Evolutionary conservation across 2,888 invertebrate species (phyloP).

Genomic region (Chalcosyrphus nemorum): DNA sequence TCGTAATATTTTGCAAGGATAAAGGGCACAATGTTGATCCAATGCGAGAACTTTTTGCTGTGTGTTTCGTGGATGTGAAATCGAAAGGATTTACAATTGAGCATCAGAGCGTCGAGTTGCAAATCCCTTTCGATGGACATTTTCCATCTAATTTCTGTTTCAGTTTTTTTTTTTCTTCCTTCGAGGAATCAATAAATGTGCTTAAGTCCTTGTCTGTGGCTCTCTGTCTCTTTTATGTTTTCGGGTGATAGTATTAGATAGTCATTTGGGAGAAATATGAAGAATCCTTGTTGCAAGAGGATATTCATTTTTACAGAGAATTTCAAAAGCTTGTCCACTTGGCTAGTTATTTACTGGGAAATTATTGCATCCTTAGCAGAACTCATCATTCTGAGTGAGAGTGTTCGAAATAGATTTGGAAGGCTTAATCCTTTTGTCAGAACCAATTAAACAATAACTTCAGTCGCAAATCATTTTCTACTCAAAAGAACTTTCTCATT

Average conservation of each 20-base stretch:
- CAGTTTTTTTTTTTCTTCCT: neutral
- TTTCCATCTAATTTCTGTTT: conserved; percentile 22
- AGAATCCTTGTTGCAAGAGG: neutral
- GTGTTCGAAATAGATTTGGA: no score
- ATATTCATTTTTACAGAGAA: neutral
- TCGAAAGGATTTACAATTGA: conserved; percentile 58
- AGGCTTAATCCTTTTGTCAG: no score
- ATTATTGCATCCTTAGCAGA: no score
- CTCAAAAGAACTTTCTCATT: neutral
- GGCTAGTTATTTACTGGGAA: no score
- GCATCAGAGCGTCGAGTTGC: conserved; percentile 42
- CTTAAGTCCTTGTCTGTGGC: neutral
- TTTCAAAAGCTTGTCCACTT: neutral
- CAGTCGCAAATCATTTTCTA: neutral
- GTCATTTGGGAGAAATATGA: neutral
- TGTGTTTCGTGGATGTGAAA: conserved; percentile 16
- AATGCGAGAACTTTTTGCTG: conserved; percentile 39
- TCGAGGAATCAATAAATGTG: conserved; percentile 18
- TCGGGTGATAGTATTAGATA: neutral
- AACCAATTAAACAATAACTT: no score
- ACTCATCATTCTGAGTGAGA: no score
- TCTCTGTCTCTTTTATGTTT: neutral
- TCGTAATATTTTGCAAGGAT: conserved; percentile 64
- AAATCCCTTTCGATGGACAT: conserved; percentile 36
- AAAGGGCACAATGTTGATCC: conserved; percentile 17